Conservation (phyloP, 1,140 invertebrate genomes). For the Heliconius hewitsoni region DNA sequence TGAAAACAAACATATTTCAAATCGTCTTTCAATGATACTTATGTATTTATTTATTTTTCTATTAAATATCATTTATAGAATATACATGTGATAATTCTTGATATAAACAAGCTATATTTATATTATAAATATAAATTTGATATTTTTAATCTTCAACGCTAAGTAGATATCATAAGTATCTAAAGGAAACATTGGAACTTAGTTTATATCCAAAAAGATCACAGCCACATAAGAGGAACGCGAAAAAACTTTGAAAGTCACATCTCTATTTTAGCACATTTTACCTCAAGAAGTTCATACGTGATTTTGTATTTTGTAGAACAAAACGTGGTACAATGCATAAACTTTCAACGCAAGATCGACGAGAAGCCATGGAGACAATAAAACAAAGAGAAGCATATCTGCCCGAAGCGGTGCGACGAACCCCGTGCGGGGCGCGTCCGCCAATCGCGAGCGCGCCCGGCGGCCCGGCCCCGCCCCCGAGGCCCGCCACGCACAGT, state of each 20-base stretch:
- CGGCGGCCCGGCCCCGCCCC: slow-evolving; percentile 53
- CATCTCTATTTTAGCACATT: slow-evolving; percentile 65
- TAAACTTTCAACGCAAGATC: slow-evolving; percentile 80
- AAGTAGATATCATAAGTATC: not conserved
- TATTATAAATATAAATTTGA: no score
- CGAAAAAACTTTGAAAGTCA: slow-evolving; percentile 39
- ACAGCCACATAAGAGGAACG: slow-evolving; percentile 29
- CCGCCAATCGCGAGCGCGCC: slow-evolving; percentile 60
- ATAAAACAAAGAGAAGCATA: slow-evolving; percentile 79
- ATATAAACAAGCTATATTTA: no score
- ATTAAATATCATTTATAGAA: not conserved
- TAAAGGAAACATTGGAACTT: slow-evolving; percentile 1
- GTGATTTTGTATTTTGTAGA: slow-evolving; percentile 76
- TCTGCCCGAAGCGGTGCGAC: slow-evolving; percentile 64
- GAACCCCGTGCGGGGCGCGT: slow-evolving; percentile 45
- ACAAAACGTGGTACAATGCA: slow-evolving; percentile 80
- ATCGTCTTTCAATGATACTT: no score
- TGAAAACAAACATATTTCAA: no score
- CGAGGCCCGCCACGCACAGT: slow-evolving; percentile 38
- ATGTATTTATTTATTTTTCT: not conserved
- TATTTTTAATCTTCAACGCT: not conserved
- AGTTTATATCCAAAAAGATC: not conserved
- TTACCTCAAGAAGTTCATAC: slow-evolving; percentile 76
- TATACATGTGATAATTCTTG: no score
- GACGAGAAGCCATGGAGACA: slow-evolving; percentile 76